Base-by-base conservation (phyloP, 2,888 invertebrate species). In the Eristalis tenax region DNA sequence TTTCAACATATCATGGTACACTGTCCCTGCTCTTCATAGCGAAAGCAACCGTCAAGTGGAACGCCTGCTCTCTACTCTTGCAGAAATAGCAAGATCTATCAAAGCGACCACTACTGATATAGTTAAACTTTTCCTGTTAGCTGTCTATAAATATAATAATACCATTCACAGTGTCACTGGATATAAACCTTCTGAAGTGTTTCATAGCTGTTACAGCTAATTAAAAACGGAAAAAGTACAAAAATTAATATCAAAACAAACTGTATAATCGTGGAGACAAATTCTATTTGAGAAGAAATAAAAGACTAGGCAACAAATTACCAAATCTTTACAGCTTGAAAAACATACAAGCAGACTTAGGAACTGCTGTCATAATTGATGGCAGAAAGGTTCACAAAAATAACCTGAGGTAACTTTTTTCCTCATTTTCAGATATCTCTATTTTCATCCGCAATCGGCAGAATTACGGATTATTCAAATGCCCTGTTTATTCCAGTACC, bases 381-480 rank as follows among this genome's bases (percentile, higher is more conserved):
- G 64, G 64, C 28, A 64, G 64, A 38, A n/a, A 64, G 38, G 3
- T 18, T 11, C 64, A 64, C 10, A 64, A 38, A 64, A 35, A 64
- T 28, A 26, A 26, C 26, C 26, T 26, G 26, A 26, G 26, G 26
- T 26, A 26, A 26, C 1, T 26, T 26, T 26, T 26, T 1, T 26
- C 26, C 26, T 26, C 26, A 26, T 26, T 26, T 26, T 26, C 26
- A 26, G 26, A 26, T 26, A 26, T 26, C 26, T 26, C 26, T 26
- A 26, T 26, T 26, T 26, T 26, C 26, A 26, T 26, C 26, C 26
- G 26, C 26, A 26, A 26, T 26, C 26, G 26, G 26, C 26, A 26
- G 26, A 26, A 26, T 26, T 26, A 26, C n/a, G n/a, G n/a, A n/a
- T n/a, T n/a, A n/a, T n/a, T n/a, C n/a, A n/a, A n/a, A n/a, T n/a